A percentile compares a stretch with the other conserved stretches of the same genome.
phyloP scores from a whole-genome alignment of 2,113 vertebrate genomes.

The Gasterosteus nipponicus region DNA sequence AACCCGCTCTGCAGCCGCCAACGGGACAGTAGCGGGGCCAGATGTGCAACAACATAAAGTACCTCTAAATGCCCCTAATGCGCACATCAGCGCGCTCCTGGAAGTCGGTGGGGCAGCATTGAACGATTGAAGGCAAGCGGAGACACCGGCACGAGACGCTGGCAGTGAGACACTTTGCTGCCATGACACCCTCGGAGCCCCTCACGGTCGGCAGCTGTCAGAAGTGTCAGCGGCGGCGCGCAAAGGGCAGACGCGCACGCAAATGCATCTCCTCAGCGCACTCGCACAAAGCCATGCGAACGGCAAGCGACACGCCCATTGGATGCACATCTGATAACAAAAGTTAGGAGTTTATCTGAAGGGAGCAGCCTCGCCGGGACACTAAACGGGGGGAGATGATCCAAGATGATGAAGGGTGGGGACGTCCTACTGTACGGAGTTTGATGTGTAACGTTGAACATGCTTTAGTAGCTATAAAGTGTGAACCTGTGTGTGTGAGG shows the following conservation, averaged over 20 bases:
- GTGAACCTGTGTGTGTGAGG: not conserved
- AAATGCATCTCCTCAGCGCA: constrained; percentile 29
- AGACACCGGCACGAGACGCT: constrained; percentile 35
- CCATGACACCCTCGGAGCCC: constrained; percentile 60
- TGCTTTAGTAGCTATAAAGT: not conserved
- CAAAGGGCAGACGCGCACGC: constrained; percentile 36
- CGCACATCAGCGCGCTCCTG: constrained; percentile 8
- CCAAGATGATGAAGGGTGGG: not conserved
- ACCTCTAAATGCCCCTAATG: constrained; percentile 5
- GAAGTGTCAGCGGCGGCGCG: constrained; percentile 43
- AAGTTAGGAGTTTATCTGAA: constrained; percentile 10
- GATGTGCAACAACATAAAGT: constrained; percentile 18
- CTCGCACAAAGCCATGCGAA: constrained; percentile 27
- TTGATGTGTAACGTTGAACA: constrained; percentile 2
- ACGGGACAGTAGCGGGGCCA: not conserved
- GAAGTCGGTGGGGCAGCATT: constrained; percentile 25
- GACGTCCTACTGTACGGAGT: not conserved
- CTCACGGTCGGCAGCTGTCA: constrained; percentile 64
- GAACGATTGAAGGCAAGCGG: constrained; percentile 4
- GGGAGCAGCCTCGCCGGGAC: not conserved
- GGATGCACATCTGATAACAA: constrained; percentile 15
- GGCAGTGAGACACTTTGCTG: constrained; percentile 47
- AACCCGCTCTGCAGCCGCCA: not conserved
- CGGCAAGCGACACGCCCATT: not conserved
- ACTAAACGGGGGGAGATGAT: not conserved